These are phyloP conservation scores for Lomographa bimaculata DNA, from an alignment of 2,888 invertebrate species.

Conservation along the genomic window DNA sequence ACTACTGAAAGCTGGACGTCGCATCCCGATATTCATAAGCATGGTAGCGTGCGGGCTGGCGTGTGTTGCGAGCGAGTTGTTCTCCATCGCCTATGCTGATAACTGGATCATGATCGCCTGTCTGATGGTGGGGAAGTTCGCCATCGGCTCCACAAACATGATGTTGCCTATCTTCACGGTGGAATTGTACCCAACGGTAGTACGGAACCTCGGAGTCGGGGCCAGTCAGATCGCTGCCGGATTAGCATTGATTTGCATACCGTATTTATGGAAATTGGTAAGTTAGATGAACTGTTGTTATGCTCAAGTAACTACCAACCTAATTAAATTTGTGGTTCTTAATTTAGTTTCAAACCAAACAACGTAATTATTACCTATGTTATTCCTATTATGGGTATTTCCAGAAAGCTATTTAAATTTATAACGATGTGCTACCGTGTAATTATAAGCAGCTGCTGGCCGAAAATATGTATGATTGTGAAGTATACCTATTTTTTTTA, in stretches of 20 bases:
- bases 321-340: no score
- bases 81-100: constrained; percentile 77
- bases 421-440: no score
- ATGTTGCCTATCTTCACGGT: constrained; percentile 91
- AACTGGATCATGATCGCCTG: constrained; percentile 89
- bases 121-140: constrained; percentile 91
- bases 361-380: background rate
- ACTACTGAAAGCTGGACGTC: constrained; percentile 88
- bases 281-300: constrained; percentile 44
- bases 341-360: no score
- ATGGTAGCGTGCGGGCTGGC: constrained; percentile 87
- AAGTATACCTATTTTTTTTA: no score
- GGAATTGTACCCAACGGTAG: constrained; percentile 88
- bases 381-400: constrained; percentile 2
- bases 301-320: no score
- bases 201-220: constrained; percentile 88
- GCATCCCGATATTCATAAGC: constrained; percentile 88
- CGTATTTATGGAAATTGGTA: constrained; percentile 91
- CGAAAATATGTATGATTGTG: no score
- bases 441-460: no score
- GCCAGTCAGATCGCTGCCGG: constrained; percentile 91
- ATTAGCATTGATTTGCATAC: constrained; percentile 89
- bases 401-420: no score
- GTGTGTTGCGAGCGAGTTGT: constrained; percentile 85
- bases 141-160: constrained; percentile 90